A percentile compares a stretch with the other conserved stretches of the same genome.
Evolutionary conservation across 92 coral and sea anemone genomes (phyloP).

Genomic region (Porites lobata): DNA sequence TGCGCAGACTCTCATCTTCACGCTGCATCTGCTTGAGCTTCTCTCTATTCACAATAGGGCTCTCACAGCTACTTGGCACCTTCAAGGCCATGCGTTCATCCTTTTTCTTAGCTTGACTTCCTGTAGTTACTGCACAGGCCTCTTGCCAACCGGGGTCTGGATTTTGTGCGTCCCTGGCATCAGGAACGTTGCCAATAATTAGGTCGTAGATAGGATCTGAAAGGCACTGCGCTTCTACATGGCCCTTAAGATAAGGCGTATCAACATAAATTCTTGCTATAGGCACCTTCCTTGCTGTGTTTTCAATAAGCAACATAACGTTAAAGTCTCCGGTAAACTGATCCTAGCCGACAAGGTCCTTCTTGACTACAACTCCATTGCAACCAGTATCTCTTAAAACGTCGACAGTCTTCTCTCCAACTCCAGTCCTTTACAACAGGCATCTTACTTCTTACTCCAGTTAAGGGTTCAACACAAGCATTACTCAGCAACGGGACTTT

Average conservation of each 20-base stretch:
- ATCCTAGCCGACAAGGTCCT: constrained; percentile 45
- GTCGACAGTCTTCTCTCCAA: constrained; percentile 43
- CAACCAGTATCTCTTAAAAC: constrained; percentile 73
- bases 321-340: constrained; percentile 47
- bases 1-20: no score
- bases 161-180: constrained; percentile 37
- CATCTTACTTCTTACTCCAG: constrained; percentile 31
- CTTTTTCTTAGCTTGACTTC: constrained; percentile 42
- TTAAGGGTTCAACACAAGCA: constrained; percentile 24
- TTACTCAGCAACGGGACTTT: constrained; percentile 33
- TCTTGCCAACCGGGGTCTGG: constrained; percentile 44
- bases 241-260: constrained; percentile 59
- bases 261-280: constrained; percentile 53
- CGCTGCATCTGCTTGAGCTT: no score
- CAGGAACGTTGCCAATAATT: constrained; percentile 13
- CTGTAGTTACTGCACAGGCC: background rate
- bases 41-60: no score
- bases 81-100: background rate
- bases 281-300: constrained; percentile 67
- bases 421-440: constrained; percentile 56
- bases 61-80: no score
- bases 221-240: constrained; percentile 70
- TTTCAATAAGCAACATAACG: constrained; percentile 64
- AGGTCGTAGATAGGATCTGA: constrained; percentile 31
- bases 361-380: constrained; percentile 70